Conservation (phyloP, 2,797 vertebrate species). For the Sphenopsis melanotis region DNA sequence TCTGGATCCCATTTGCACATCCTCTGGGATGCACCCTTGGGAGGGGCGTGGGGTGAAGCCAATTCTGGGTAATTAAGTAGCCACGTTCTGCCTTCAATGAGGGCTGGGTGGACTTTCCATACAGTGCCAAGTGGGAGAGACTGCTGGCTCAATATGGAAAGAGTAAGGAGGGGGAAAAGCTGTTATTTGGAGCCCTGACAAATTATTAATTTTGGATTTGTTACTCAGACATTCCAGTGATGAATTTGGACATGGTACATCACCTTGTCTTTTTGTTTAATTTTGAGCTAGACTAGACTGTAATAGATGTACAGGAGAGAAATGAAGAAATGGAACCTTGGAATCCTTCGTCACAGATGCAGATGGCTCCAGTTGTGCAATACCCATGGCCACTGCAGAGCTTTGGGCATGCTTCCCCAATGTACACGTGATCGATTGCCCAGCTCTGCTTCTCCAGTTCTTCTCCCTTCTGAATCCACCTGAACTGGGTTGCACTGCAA, state of each 20-base stretch:
- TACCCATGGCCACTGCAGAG: slow-evolving; percentile 94
- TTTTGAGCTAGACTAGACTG: background rate
- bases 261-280: background rate
- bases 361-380: slow-evolving; percentile 89
- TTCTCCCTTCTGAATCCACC: slow-evolving; percentile 96
- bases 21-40: background rate
- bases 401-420: slow-evolving; percentile 92
- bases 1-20: background rate
- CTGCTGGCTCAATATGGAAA: background rate
- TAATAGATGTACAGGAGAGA: background rate
- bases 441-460: slow-evolving; percentile 90
- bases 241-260: background rate
- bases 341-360: slow-evolving; percentile 94
- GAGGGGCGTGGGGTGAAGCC: background rate
- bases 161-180: background rate
- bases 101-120: background rate
- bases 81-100: background rate
- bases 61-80: background rate
- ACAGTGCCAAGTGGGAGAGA: background rate
- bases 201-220: background rate
- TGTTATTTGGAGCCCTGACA: background rate
- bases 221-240: background rate
- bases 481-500: slow-evolving; percentile 93
- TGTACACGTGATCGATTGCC: slow-evolving; percentile 96
- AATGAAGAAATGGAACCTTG: slow-evolving; percentile 78